These are phyloP conservation scores for Etheostoma perlongum DNA, from an alignment of 2,797 vertebrate species.

Conservation along the genomic window DNA sequence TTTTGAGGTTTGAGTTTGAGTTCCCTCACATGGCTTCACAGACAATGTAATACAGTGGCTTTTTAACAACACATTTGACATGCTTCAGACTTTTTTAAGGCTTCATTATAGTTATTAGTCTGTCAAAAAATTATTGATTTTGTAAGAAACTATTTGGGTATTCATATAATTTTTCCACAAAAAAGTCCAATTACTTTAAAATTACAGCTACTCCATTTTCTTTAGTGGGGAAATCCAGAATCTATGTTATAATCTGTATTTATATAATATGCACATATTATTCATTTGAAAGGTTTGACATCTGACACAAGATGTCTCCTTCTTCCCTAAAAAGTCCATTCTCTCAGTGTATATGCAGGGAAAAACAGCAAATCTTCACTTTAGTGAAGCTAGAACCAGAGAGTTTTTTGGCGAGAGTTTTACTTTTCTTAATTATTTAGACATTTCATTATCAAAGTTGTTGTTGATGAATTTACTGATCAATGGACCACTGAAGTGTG, in stretches of 20 bases:
- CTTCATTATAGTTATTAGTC: background rate
- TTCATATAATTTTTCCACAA: too few species aligned
- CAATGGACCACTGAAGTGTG: background rate
- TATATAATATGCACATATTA: background rate
- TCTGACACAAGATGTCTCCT: background rate
- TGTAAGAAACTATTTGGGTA: background rate
- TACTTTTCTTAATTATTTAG: too few species aligned
- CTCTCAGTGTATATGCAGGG: background rate
- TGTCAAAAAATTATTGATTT: background rate
- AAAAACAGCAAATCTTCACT: too few species aligned
- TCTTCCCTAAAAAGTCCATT: background rate
- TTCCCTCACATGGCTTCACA: background rate
- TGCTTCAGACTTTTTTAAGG: background rate
- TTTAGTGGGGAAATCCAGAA: background rate
- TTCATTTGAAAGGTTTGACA: background rate
- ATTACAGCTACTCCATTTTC: background rate
- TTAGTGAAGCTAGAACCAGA: too few species aligned
- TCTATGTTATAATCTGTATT: background rate
- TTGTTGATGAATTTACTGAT: background rate
- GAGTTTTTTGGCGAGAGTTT: too few species aligned
- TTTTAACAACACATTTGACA: background rate
- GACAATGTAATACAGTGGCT: background rate
- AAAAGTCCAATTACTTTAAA: background rate
- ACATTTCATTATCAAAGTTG: background rate
- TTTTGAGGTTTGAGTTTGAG: background rate